Conservation (phyloP, 2,113 vertebrate genomes). For the Aegotheles bennettii region DNA sequence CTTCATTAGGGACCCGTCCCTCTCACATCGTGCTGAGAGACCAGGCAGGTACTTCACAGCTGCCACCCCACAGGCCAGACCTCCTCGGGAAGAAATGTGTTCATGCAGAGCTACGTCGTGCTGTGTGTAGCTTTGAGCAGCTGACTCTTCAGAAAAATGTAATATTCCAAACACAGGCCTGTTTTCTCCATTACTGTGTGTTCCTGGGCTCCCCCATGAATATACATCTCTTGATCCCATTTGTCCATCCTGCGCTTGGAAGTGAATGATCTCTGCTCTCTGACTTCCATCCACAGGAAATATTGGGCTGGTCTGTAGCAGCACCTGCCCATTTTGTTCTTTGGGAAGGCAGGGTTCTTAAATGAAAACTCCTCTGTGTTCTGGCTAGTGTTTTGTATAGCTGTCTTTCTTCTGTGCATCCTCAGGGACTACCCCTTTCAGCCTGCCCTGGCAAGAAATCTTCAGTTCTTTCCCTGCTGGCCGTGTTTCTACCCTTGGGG, state of each 20-base stretch:
- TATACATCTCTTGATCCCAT: background rate
- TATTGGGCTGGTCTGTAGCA: background rate
- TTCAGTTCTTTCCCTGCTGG: background rate
- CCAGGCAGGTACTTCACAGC: background rate
- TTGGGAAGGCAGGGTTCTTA: background rate
- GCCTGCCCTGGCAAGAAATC: background rate
- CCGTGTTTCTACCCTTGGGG: background rate
- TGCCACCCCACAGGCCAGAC: no score
- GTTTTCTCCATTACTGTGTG: background rate
- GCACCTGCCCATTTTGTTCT: background rate
- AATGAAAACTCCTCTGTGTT: background rate
- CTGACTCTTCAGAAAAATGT: background rate
- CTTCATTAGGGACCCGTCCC: background rate
- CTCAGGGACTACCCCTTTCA: background rate
- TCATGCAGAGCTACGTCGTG: accelerated
- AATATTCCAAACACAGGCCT: background rate
- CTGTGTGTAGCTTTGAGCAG: background rate
- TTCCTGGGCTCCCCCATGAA: background rate
- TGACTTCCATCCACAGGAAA: background rate
- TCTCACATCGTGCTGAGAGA: background rate
- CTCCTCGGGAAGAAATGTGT: accelerated
- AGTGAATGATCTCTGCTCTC: background rate
- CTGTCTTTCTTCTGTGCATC: background rate
- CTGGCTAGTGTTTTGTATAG: background rate
- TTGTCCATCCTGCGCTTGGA: background rate